Conservation (phyloP, 92 coral and sea anemone genomes). For the Phenganax subtilis region DNA sequence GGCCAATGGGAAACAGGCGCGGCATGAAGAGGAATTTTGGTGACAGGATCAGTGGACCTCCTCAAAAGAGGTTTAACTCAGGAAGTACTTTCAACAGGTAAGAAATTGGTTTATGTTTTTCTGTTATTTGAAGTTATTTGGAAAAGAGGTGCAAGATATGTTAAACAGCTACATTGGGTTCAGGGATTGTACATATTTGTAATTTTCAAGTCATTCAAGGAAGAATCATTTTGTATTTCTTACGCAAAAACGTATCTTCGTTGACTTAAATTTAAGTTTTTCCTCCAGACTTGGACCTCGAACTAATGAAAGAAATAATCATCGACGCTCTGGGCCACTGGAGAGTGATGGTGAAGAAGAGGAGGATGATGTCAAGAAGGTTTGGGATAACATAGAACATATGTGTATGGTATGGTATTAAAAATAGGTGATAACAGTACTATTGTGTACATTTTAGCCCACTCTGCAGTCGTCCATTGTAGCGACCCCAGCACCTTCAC, state of each 20-base stretch:
- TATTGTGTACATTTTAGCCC: constrained; percentile 55
- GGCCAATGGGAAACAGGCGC: constrained; percentile 76
- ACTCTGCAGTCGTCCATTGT: constrained; percentile 99
- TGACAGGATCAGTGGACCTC: constrained; percentile 84
- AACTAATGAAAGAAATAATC: constrained; percentile 61
- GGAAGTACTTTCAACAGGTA: constrained; percentile 74
- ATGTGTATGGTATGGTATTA: neutral
- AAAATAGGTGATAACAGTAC: neutral
- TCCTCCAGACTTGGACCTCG: constrained; percentile 54
- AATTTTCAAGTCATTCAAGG: too few relatives aligned
- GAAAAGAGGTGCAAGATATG: neutral
- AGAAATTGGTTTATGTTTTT: neutral
- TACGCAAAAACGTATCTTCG: too few relatives aligned
- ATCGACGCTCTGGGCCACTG: constrained; percentile 80
- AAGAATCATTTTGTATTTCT: too few relatives aligned
- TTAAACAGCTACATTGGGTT: too few relatives aligned
- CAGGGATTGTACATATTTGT: too few relatives aligned
- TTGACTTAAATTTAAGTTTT: neutral
- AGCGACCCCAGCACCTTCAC: constrained; percentile 89
- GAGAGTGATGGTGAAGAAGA: constrained; percentile 99
- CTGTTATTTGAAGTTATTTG: neutral
- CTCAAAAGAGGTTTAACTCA: constrained; percentile 69
- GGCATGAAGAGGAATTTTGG: constrained; percentile 86
- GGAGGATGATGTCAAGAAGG: constrained; percentile 85
- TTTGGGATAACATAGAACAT: constrained; percentile 26